phyloP scores from a whole-genome alignment of 2,797 vertebrate genomes.

The Lophius americanus region DNA sequence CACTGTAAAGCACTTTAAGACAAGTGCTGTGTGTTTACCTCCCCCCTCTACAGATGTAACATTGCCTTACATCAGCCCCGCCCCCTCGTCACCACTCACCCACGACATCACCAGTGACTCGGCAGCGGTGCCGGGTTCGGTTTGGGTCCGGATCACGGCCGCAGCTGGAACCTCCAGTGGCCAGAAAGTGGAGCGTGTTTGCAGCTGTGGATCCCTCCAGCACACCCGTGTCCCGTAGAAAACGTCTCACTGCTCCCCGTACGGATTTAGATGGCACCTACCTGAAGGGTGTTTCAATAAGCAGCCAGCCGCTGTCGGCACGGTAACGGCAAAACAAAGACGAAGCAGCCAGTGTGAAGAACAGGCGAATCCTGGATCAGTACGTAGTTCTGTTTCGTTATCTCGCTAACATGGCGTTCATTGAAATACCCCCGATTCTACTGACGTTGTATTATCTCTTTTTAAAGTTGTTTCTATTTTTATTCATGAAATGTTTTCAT shows the following conservation, averaged over 20 bases:
- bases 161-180: conserved; percentile 32
- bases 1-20: conserved; percentile 54
- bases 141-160: conserved; percentile 3
- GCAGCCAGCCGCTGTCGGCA: conserved; percentile 26
- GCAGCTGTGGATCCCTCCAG: conserved; percentile 13
- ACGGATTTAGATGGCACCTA: conserved; percentile 39
- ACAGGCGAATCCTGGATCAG: conserved; percentile 41
- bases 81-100: conserved; percentile 2
- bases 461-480: conserved; percentile 79
- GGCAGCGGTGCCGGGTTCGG: conserved; percentile 15
- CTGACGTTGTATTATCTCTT: conserved; percentile 78
- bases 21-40: conserved; percentile 45
- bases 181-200: conserved; percentile 21
- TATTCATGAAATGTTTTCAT: conserved; percentile 77
- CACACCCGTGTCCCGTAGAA: conserved; percentile 32
- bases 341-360: conserved; percentile 31
- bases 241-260: conserved; percentile 29
- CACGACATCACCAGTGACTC: conserved; percentile 25
- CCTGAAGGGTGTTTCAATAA: conserved; percentile 44
- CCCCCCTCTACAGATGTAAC: conserved; percentile 30
- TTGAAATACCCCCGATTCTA: conserved; percentile 71
- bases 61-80: conserved; percentile 27
- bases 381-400: conserved; percentile 61
- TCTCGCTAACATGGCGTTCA: conserved; percentile 71
- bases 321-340: conserved; percentile 11